These are phyloP conservation scores for Drosophila ohnishii DNA, from an alignment of 1,140 invertebrate genomes.

Conservation along the genomic window DNA sequence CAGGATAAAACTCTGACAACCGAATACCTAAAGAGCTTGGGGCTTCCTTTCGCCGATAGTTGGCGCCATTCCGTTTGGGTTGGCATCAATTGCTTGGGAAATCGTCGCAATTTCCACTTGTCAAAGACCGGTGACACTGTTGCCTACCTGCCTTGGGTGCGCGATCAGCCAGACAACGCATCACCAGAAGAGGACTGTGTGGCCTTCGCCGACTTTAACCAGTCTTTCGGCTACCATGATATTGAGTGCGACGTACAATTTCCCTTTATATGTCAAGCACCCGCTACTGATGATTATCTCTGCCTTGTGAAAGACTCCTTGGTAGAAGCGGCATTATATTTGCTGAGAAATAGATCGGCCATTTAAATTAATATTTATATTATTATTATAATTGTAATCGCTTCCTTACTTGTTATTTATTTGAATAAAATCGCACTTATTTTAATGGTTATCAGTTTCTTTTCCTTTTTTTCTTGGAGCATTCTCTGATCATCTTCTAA, in stretches of 20 bases:
- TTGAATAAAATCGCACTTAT: too few species aligned
- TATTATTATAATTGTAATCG: too few species aligned
- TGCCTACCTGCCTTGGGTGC: conserved; percentile 7
- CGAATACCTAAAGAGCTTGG: conserved; percentile 1
- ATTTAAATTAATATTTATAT: too few species aligned
- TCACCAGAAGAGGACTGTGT: conserved; percentile 29
- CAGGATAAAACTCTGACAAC: background rate
- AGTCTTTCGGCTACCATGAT: conserved; percentile 20
- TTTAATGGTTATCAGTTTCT: too few species aligned
- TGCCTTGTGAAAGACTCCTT: background rate
- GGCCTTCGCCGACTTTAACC: conserved; percentile 9
- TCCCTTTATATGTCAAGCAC: conserved; percentile 9
- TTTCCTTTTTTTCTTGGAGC: too few species aligned
- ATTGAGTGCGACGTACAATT: conserved; percentile 12
- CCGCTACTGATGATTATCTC: background rate
- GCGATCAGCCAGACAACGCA: conserved; percentile 1
- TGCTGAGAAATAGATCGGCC: too few species aligned
- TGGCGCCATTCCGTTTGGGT: conserved; percentile 24
- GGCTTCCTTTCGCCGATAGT: background rate
- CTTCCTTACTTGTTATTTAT: too few species aligned
- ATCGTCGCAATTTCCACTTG: background rate
- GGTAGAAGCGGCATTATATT: too few species aligned
- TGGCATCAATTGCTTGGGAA: conserved; percentile 25
- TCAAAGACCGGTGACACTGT: conserved; percentile 5
- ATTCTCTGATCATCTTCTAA: too few species aligned